phyloP scores from a whole-genome alignment of 2,797 vertebrate genomes.

The Takifugu ocellatus region DNA sequence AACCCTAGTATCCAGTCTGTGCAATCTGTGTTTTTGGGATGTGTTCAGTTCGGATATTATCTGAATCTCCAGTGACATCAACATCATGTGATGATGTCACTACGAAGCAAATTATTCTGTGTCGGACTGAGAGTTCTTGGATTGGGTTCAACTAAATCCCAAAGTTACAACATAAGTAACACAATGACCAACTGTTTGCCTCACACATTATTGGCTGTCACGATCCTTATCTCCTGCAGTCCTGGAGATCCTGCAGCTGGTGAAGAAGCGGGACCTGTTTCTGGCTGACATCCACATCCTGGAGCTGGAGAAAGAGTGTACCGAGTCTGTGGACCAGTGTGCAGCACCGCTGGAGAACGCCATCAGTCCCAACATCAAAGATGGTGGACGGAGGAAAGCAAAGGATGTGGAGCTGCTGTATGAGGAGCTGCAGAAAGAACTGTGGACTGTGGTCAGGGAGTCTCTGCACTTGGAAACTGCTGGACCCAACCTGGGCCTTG shows the following conservation, averaged over 20 bases:
- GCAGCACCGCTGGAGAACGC: constrained; percentile 38
- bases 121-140: too few relatives aligned
- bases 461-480: constrained; percentile 74
- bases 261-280: constrained; percentile 83
- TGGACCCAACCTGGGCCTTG: constrained; percentile 74
- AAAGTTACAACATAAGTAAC: too few relatives aligned
- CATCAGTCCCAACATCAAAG: constrained; percentile 57
- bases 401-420: constrained; percentile 90
- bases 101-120: too few relatives aligned
- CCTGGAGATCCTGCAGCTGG: constrained; percentile 86
- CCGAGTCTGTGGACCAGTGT: constrained; percentile 29
- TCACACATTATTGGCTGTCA: not conserved
- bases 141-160: too few relatives aligned
- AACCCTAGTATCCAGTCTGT: constrained; percentile 2
- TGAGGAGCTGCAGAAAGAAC: constrained; percentile 85
- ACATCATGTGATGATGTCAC: too few relatives aligned
- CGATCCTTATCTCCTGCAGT: constrained; percentile 60
- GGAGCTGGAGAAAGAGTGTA: constrained; percentile 86
- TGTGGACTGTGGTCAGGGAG: constrained; percentile 84
- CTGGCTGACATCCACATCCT: constrained; percentile 86
- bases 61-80: too few relatives aligned
- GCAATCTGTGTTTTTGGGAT: not conserved
- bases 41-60: not conserved
- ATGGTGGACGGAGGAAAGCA: constrained; percentile 77
- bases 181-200: too few relatives aligned